Evolutionary conservation across 2,888 invertebrate genomes (phyloP).

Genomic region (Dasypogon diadema): DNA sequence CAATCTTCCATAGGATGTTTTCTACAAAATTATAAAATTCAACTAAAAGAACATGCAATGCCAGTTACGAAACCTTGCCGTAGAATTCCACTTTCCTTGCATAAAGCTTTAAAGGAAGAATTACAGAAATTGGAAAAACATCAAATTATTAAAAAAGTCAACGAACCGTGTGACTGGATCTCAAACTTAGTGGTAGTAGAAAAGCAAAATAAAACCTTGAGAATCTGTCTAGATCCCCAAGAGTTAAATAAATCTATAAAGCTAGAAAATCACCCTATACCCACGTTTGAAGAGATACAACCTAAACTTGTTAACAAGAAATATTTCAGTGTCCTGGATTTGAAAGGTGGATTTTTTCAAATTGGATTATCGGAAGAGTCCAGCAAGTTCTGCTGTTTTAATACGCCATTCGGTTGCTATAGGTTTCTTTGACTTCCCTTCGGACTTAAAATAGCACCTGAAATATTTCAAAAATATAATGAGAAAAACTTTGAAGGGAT

Average conservation of each 20-base stretch:
- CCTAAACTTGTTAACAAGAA: constrained; percentile 46
- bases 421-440: too few species aligned
- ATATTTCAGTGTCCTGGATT: constrained; percentile 53
- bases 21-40: neutral
- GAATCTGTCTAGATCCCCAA: constrained; percentile 53
- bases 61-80: constrained; percentile 13
- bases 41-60: constrained; percentile 18
- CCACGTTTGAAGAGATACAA: constrained; percentile 53
- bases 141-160: constrained; percentile 28
- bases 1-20: constrained; percentile 47
- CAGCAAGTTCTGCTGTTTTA: constrained; percentile 52
- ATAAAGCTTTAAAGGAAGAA: neutral
- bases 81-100: constrained; percentile 30
- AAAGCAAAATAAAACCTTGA: constrained; percentile 14
- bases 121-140: neutral
- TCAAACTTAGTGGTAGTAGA: constrained; percentile 40
- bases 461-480: too few species aligned
- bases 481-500: constrained; percentile 57
- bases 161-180: constrained; percentile 49
- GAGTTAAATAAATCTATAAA: constrained; percentile 49
- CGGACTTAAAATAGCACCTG: constrained; percentile 57
- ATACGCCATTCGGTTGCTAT: too few species aligned
- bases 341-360: constrained; percentile 55
- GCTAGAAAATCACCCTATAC: constrained; percentile 53
- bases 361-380: constrained; percentile 51